These are phyloP conservation scores for Araneus ventricosus DNA, from an alignment of 1,140 invertebrate species.

Conservation along the genomic window DNA sequence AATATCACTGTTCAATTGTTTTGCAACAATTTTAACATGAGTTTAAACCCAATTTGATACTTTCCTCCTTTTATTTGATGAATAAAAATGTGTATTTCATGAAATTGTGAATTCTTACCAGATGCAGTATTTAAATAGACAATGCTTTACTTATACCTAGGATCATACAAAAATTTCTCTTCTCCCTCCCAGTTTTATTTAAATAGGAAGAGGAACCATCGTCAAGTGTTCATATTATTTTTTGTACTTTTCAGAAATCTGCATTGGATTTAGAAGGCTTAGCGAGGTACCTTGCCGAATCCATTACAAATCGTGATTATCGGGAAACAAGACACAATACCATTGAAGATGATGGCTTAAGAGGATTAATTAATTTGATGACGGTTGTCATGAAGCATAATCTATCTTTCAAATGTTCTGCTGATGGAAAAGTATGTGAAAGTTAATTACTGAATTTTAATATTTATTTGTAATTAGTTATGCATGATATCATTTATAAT, in stretches of 20 bases:
- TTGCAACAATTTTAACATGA: no score
- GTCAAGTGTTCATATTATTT: not conserved
- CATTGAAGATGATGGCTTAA: slow-evolving; percentile 92
- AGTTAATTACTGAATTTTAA: not conserved
- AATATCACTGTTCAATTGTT: no score
- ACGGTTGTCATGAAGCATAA: slow-evolving; percentile 93
- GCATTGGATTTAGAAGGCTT: slow-evolving; percentile 87
- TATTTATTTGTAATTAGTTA: not conserved
- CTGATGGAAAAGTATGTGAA: slow-evolving; percentile 85
- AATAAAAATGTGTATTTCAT: no score
- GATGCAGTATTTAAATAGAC: not conserved
- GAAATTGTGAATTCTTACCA: not conserved
- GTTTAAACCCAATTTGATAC: no score
- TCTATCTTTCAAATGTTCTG: slow-evolving; percentile 90
- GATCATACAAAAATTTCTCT: no score
- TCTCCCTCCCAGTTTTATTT: no score
- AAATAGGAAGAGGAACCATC: no score
- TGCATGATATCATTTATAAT: not conserved
- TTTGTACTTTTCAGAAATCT: slow-evolving; percentile 66
- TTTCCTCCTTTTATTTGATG: no score
- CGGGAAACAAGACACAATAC: slow-evolving; percentile 89
- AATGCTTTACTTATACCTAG: no score
- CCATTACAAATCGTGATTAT: slow-evolving; percentile 88
- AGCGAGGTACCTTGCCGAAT: slow-evolving; percentile 87
- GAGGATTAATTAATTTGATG: slow-evolving; percentile 91